Base-by-base conservation (phyloP, 2,113 vertebrate genomes). In the Hippolais icterina region DNA sequence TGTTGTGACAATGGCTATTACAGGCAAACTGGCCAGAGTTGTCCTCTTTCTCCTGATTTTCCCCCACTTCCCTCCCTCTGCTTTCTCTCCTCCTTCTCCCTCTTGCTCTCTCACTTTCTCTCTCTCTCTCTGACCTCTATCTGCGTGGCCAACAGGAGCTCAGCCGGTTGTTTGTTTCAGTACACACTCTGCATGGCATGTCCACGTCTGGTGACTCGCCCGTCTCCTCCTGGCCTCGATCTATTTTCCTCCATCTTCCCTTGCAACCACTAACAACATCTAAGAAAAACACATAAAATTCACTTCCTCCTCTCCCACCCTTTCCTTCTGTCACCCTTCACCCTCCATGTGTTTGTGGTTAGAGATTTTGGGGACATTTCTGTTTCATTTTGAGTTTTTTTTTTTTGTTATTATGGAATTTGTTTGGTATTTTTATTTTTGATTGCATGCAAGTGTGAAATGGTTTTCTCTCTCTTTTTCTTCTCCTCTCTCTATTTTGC, bases 181-280 rank as follows among this genome's bases (percentile, higher is more conserved):
- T 98, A 92, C 95, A 97, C 95, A 97, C 96, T 98, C 98, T 98
- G 98, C 99, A 99, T 99, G 99, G 99, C 99, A 99, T 99, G 99
- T 98, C 98, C 98, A 98, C 98, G 96, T 97, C 94, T 98, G 95
- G 98, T 98, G 93, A 94, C 90, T 84, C 74, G 11, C 77, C 89
- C 39, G 0, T 90, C 79, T 94, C 53, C 89, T 95, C 81, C 87
- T 90, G 93, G 68, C 96, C 96, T 97, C 92, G 1, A 86, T 87
- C 77, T 81, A 5, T 70, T 91, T 91, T 90, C 96, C 97, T 82
- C 63, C 94, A 91, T 97, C 66, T 97, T 64, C 97, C 92, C 92
- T 97, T 94, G 93, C 91, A 94, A 80, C 88, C 93, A 97, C 98
- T 98, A 97, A 97, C 97, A 97, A 95, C 90, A 91, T 94, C 33